A percentile compares a stretch with the other conserved stretches of the same genome.
phyloP scores from a whole-genome alignment of 1,140 invertebrate species.

The Euwallacea similis region DNA sequence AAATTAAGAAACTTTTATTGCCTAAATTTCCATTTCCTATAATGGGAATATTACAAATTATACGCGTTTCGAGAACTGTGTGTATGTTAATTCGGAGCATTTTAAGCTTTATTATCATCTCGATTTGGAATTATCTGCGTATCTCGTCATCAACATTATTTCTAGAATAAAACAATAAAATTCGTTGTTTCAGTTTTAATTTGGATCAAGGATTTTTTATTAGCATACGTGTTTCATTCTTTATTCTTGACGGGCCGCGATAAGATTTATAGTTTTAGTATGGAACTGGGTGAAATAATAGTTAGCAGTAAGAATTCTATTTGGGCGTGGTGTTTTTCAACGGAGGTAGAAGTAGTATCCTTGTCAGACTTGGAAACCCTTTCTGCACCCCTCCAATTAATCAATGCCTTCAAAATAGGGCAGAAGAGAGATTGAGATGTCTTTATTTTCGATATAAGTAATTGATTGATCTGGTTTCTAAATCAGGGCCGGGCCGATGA shows the following conservation, averaged over 20 bases:
- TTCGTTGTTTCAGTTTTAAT: conserved; percentile 26
- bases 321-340: neutral
- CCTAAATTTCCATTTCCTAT: too few relatives aligned
- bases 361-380: neutral
- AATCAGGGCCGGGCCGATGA: neutral
- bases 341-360: neutral
- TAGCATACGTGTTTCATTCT: conserved; percentile 10
- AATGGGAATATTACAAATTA: too few relatives aligned
- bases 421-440: conserved; percentile 34
- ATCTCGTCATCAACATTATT: conserved; percentile 16
- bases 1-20: neutral
- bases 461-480: conserved; percentile 36
- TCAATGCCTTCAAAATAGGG: conserved; percentile 38
- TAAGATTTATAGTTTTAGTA: conserved; percentile 16
- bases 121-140: neutral
- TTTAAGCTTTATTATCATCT: conserved; percentile 16
- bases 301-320: neutral
- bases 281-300: conserved; percentile 18
- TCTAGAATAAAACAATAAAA: conserved; percentile 18
- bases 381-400: conserved; percentile 35
- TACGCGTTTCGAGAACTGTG: too few relatives aligned
- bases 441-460: conserved; percentile 39
- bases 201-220: conserved; percentile 29
- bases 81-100: conserved; percentile 10
- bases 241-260: neutral